Base-by-base conservation (phyloP, 2,888 invertebrate genomes). In the Pollenia amentaria region DNA sequence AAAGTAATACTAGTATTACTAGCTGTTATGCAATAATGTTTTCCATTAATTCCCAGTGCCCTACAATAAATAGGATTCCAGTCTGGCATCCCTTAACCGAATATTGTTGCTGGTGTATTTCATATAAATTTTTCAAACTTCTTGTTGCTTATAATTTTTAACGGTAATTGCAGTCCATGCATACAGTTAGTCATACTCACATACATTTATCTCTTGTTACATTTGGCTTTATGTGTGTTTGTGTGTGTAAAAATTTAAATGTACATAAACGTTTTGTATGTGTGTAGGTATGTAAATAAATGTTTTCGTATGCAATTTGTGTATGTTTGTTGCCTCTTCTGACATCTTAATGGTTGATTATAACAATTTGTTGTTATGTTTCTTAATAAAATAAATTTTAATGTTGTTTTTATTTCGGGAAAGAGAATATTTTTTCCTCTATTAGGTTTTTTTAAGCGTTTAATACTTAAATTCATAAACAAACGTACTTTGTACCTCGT, bases 341-440 rank as follows among this genome's bases (percentile, higher is more conserved):
- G 81, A 81, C 81, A 81, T 73, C 81, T 81, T 81, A 85, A 85
- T 85, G 85, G 76, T 85, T 85, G 81, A 85, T 81, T 81, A 85
- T 77, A 85, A 77, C 81, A 85, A 81, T 85, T 85, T 85, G 85
- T 85, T 85, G 81, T 85, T 77, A 81, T 81, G 85, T 77, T 81
- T 85, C 57, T 81, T 81, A 81, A 85, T 85, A 85, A 81, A 67
- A 85, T 85, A 85, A 77, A 81, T 81, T 72, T 85, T 77, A 62
- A 85, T 85, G 85, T 81, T 48, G 14, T 64, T 79, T 14, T 65
- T 81, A 44, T 67, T 60, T 62, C n/a, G 42, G 40, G 3, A 18
- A 46, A 46, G n/a, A 21, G 21, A 55, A 57, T n/a, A n/a, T 14
- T 40, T 65, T 80, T 29, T 51, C 11, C 18, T 48, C n/a, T 21